A percentile compares a stretch with the other conserved stretches of the same genome.
Evolutionary conservation across 1,140 invertebrate genomes (phyloP).

Genomic region (Drosophila repletoides): DNA sequence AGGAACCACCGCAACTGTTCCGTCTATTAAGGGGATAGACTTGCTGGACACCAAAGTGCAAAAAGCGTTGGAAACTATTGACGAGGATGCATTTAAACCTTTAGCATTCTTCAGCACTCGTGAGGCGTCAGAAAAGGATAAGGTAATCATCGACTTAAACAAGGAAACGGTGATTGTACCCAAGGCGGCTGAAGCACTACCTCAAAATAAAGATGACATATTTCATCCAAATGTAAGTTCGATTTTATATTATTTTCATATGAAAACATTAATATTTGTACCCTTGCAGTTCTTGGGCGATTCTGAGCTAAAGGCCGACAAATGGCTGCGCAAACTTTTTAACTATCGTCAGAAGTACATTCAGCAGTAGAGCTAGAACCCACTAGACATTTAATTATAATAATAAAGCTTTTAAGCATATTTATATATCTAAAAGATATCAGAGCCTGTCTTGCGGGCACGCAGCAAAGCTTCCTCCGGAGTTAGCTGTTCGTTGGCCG

Average conservation of each 20-base stretch:
- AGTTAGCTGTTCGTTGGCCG: conserved; percentile 87
- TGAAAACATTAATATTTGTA: conserved; percentile 1
- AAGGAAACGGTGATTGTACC: conserved; percentile 64
- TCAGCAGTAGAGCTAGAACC: conserved; percentile 42
- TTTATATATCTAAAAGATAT: conserved; percentile 86
- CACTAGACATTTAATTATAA: conserved; percentile 34
- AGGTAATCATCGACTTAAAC: conserved; percentile 74
- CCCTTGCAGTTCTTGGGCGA: conserved; percentile 71
- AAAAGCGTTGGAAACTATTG: conserved; percentile 69
- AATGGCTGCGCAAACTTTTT: conserved; percentile 76
- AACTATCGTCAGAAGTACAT: conserved; percentile 77
- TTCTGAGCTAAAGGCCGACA: conserved; percentile 64
- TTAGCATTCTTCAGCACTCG: conserved; percentile 62
- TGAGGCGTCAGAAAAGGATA: conserved; percentile 50
- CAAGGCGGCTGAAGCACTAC: conserved; percentile 31
- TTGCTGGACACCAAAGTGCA: conserved; percentile 64
- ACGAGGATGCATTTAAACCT: conserved; percentile 70
- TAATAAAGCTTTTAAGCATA: conserved; percentile 40
- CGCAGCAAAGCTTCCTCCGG: conserved; percentile 87
- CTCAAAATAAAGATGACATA: conserved; percentile 60
- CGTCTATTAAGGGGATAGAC: conserved; percentile 54
- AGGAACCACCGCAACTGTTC: conserved; percentile 5
- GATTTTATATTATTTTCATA: background rate
- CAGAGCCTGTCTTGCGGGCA: conserved; percentile 89
- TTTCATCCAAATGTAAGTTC: conserved; percentile 60